Evolutionary conservation across 2,113 vertebrate species (phyloP).

Genomic region (Regulus satrapa): DNA sequence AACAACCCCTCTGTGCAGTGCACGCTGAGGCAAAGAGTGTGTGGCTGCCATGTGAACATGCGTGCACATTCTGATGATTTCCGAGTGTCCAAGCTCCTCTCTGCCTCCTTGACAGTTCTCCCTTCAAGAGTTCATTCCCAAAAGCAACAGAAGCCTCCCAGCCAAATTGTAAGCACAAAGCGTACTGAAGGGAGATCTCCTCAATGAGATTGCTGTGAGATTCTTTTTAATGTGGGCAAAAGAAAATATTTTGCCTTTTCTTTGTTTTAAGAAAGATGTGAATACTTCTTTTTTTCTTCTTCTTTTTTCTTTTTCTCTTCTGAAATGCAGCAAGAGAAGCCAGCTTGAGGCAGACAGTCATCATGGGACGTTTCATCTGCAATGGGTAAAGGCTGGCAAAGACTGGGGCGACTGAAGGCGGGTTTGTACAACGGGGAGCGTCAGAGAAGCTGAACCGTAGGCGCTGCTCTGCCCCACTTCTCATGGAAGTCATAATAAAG

Average conservation of each 20-base stretch:
- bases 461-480: not conserved
- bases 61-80: accelerated
- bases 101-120: not conserved
- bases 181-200: not conserved
- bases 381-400: not conserved
- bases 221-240: conserved; percentile 1
- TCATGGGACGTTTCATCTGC: not conserved
- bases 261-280: not conserved
- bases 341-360: not conserved
- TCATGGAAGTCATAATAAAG: not conserved
- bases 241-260: not conserved
- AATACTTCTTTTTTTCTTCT: not conserved
- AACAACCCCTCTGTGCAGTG: not conserved
- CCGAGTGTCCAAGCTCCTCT: not conserved
- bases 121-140: not conserved
- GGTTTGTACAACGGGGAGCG: not conserved
- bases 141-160: not conserved
- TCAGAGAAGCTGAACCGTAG: not conserved
- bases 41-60: not conserved
- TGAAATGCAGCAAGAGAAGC: not conserved
- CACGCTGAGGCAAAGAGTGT: not conserved
- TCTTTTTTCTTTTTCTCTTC: not conserved
- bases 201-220: not conserved
- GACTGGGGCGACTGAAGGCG: not conserved
- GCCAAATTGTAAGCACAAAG: not conserved